A percentile compares a stretch with the other conserved stretches of the same genome.
phyloP scores from a whole-genome alignment of 2,888 invertebrate species.

The Amiota communis region DNA sequence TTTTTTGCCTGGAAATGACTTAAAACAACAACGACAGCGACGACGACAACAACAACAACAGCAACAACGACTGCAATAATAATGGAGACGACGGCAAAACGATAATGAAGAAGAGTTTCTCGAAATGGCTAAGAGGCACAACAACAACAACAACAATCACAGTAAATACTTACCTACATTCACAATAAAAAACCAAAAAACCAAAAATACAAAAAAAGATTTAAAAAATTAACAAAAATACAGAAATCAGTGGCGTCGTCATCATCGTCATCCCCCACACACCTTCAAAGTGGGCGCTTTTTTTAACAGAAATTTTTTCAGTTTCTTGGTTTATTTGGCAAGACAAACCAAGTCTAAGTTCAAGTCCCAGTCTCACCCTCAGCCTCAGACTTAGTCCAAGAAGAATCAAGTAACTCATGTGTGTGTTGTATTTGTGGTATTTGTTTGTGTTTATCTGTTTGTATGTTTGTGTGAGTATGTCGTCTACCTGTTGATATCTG shows the following conservation, averaged over 20 bases:
- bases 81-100: not conserved
- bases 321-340: not conserved
- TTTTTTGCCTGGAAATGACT: slow-evolving; percentile 19
- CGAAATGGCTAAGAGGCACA: slow-evolving; percentile 19
- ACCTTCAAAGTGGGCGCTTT: not conserved
- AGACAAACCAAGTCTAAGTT: too few species aligned
- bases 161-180: not conserved
- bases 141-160: not conserved
- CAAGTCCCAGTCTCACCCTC: too few species aligned
- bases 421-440: not conserved
- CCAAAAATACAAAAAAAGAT: too few species aligned
- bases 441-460: not conserved
- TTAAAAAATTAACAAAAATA: not conserved
- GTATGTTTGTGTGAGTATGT: slow-evolving; percentile 13
- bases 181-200: not conserved
- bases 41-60: slow-evolving; percentile 5
- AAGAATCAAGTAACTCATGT: not conserved
- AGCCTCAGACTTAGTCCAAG: not conserved
- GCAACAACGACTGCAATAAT: not conserved
- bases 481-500: slow-evolving; percentile 26
- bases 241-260: not conserved
- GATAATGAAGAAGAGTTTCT: slow-evolving; percentile 15
- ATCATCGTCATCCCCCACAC: not conserved
- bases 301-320: not conserved
- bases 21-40: slow-evolving; percentile 3